These are phyloP conservation scores for Epirrhoe tristata DNA, from an alignment of 2,888 invertebrate species.

Conservation along the genomic window DNA sequence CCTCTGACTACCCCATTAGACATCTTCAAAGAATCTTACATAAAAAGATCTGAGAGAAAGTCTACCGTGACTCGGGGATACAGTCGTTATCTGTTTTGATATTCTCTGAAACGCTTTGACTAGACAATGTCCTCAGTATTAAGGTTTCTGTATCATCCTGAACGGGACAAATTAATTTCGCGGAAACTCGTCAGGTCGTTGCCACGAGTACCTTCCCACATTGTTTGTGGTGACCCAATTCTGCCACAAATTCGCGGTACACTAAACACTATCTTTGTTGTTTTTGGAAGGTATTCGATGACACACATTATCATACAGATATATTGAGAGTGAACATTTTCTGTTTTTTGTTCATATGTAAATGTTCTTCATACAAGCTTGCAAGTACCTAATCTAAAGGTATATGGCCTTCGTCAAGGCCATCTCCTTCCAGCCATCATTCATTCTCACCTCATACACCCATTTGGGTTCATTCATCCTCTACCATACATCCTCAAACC, in stretches of 20 bases:
- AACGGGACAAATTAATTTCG: constrained; percentile 7
- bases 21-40: too few relatives aligned
- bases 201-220: constrained; percentile 6
- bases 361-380: too few relatives aligned
- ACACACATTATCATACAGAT: not conserved
- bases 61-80: too few relatives aligned
- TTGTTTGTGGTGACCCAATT: constrained; percentile 6
- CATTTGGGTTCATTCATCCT: not conserved
- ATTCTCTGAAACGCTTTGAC: not conserved
- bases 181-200: not conserved
- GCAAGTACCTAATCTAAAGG: too few relatives aligned
- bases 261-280: not conserved
- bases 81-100: too few relatives aligned
- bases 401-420: too few relatives aligned
- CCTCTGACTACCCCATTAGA: too few relatives aligned
- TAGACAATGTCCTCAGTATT: not conserved
- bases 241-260: constrained; percentile 1
- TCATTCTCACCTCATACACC: too few relatives aligned
- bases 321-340: too few relatives aligned
- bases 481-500: not conserved
- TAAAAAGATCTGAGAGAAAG: too few relatives aligned
- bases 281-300: not conserved
- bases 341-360: too few relatives aligned
- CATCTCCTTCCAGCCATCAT: too few relatives aligned
- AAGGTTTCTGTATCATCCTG: not conserved